Base-by-base conservation (phyloP, 2,797 vertebrate species). In the Sebastes alutus region DNA sequence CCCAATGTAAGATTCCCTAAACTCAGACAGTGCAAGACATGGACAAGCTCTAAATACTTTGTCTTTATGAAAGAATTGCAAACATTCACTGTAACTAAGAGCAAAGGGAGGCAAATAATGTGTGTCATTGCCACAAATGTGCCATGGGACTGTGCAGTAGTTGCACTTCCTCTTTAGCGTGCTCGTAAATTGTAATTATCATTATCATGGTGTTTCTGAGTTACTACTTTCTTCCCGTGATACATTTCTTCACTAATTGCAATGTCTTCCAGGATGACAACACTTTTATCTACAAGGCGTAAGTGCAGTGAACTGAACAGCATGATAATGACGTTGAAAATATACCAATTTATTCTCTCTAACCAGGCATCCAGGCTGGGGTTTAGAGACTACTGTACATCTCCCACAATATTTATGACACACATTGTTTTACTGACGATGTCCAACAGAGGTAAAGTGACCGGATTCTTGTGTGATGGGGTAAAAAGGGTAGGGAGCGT, bases 321-420 rank as follows among this genome's bases (percentile, higher is more conserved):
- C 60, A 81, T 82, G 77, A 87, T 90, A 91, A 92, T 91, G 86
- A 89, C 86, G 85, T 75, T 52, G 78, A 81, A 90, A 86, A 89
- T 67, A 73, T 2, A 84, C 58, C 83, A 84, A 86, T 85, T 82
- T 81, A 82, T 87, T 69, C 62, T 76, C 64, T 38, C 29, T 63
- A 80, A 77, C 7, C 68, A 82, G 70, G 16, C 73, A 70, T 68
- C 32, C 60, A 33, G 35, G 12, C 78, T 59, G 46, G 46, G 1
- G 3, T 49, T 0, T 49, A 49, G 42, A 49, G 16, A 49, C 42
- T 20, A 8, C 42, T 49, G 42, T 49, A 49, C 42, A 49, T 49
- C 32, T 33, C 23, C 1, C 20, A 20, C 46, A 11, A n/a, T 68
- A 61, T 29, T 75, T 23, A 3, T 72, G 20, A 64, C 18, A 3